These are phyloP conservation scores for Origma solitaria DNA, from an alignment of 2,113 vertebrate species.

Conservation along the genomic window DNA sequence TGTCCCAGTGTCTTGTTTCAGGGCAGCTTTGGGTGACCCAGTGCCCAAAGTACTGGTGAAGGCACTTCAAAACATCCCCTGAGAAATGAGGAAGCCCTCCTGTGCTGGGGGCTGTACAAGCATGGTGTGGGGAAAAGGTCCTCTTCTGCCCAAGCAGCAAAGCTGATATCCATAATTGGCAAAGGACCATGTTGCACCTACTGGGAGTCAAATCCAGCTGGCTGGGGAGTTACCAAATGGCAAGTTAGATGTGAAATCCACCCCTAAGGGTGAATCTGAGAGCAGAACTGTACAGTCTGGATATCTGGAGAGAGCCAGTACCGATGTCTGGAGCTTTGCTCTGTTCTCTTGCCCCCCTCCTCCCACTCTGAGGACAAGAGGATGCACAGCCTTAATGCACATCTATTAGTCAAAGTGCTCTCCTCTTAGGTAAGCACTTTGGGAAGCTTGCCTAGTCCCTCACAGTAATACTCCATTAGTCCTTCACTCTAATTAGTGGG, in stretches of 20 bases:
- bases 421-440: slow-evolving; percentile 10
- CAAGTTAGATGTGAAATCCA: background rate
- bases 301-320: background rate
- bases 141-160: background rate
- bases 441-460: slow-evolving; percentile 13
- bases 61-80: background rate
- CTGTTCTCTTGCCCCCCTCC: background rate
- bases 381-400: background rate
- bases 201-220: background rate
- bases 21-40: background rate
- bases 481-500: slow-evolving; percentile 23
- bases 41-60: background rate
- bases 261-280: background rate
- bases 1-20: background rate
- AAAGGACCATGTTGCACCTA: background rate
- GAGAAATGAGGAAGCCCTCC: background rate
- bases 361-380: background rate
- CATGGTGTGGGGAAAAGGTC: accelerated
- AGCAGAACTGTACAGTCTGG: background rate
- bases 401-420: slow-evolving; percentile 21
- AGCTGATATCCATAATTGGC: background rate
- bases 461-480: slow-evolving; percentile 27
- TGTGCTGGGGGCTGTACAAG: background rate
- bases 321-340: background rate
- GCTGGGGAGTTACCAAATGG: background rate